phyloP scores from a whole-genome alignment of 2,888 invertebrate species.

The Cerastis leucographa region DNA sequence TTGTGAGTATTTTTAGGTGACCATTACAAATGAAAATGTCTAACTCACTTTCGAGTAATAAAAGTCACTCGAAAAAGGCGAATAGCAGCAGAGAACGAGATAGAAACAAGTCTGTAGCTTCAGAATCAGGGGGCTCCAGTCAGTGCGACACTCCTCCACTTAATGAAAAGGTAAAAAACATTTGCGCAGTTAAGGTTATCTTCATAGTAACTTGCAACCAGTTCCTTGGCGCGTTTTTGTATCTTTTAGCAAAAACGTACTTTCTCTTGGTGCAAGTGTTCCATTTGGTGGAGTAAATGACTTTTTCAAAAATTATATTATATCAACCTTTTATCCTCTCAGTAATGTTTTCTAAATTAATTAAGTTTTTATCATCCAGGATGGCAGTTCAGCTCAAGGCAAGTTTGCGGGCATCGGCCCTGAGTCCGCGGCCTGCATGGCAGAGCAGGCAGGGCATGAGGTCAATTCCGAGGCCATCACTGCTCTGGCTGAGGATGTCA shows the following conservation, averaged over 20 bases:
- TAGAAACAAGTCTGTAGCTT: conserved; percentile 84
- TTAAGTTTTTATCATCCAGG: conserved; percentile 69
- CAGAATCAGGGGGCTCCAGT: conserved; percentile 88
- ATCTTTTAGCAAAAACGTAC: not conserved
- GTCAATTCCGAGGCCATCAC: conserved; percentile 84
- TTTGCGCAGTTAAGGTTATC: conserved; percentile 26
- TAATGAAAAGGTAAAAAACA: conserved; percentile 82
- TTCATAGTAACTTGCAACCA: conserved; percentile 29
- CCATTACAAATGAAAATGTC: conserved; percentile 77
- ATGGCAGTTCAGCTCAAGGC: conserved; percentile 84
- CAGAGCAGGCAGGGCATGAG: conserved; percentile 85
- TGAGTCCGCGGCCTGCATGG: conserved; percentile 86
- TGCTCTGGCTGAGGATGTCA: conserved; percentile 88
- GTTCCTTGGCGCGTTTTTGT: conserved; percentile 46
- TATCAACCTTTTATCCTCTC: not conserved
- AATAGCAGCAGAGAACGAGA: conserved; percentile 85
- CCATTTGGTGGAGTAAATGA: not conserved
- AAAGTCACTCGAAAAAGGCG: conserved; percentile 83
- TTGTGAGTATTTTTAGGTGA: conserved; percentile 49
- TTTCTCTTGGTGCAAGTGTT: not conserved
- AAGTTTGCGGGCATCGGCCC: conserved; percentile 87
- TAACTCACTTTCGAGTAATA: conserved; percentile 79
- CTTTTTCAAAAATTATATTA: not conserved
- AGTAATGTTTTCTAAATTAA: not conserved
- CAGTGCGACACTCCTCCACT: conserved; percentile 88